Evolutionary conservation across 2,797 vertebrate species (phyloP).

Genomic region (Meriones psammophilus): DNA sequence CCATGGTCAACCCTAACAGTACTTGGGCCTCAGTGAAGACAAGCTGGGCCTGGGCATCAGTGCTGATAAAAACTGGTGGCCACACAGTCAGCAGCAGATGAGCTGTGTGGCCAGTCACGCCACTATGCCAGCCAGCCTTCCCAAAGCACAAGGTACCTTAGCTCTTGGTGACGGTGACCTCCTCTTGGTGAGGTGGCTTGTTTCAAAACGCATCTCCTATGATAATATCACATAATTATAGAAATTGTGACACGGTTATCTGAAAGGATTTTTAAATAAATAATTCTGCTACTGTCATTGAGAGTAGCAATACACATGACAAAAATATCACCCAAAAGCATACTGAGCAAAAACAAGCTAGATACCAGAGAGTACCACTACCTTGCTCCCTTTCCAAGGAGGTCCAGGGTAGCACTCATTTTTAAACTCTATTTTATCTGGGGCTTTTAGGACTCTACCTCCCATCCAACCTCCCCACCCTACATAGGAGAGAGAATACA

Average conservation of each 20-base stretch:
- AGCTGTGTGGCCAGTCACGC: not conserved
- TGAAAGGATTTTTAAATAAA: not conserved
- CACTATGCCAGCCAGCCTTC: not conserved
- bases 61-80: not conserved
- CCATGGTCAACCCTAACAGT: not conserved
- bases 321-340: not conserved
- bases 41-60: not conserved
- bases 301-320: not conserved
- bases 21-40: not conserved
- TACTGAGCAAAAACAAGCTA: conserved; percentile 4
- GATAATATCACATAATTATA: not conserved
- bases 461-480: no score
- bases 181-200: not conserved
- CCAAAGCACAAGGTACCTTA: not conserved
- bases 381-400: not conserved
- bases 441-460: no score
- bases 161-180: not conserved
- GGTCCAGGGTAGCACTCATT: no score
- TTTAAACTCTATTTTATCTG: no score
- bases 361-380: not conserved
- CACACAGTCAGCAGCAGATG: not conserved
- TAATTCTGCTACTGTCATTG: not conserved
- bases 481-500: no score
- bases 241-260: conserved; percentile 46
- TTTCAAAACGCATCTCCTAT: not conserved